phyloP scores from a whole-genome alignment of 2,888 invertebrate species.

The Phlogophora meticulosa region DNA sequence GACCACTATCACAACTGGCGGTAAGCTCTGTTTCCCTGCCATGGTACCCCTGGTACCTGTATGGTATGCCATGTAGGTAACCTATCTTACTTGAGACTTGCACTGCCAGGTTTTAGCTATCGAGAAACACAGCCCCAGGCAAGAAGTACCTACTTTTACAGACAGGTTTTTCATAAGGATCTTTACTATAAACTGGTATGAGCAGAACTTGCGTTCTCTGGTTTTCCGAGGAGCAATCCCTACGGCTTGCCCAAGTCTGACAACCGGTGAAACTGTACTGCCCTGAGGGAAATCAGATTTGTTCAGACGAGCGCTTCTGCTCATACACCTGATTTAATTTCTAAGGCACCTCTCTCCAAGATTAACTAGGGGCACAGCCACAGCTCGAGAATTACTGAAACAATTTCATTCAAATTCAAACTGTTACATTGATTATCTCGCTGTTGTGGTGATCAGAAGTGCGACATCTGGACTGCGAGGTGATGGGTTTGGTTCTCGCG shows the following conservation, averaged over 20 bases:
- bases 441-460: too few species aligned
- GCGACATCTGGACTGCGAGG: too few species aligned
- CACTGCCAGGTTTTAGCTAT: too few species aligned
- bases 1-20: too few species aligned
- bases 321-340: constrained; percentile 49
- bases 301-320: constrained; percentile 38
- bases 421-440: too few species aligned
- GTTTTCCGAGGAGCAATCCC: constrained; percentile 5
- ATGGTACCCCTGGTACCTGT: too few species aligned
- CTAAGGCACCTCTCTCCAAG: constrained; percentile 18
- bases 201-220: background rate
- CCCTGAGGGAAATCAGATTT: constrained; percentile 53
- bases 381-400: constrained; percentile 6
- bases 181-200: background rate
- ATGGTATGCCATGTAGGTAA: too few species aligned
- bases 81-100: too few species aligned
- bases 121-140: too few species aligned
- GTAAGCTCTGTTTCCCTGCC: too few species aligned
- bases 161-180: background rate
- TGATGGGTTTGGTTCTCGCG: too few species aligned
- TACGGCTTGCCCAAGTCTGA: constrained; percentile 4
- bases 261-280: constrained; percentile 5
- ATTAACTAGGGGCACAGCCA: constrained; percentile 10
- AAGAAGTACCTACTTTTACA: too few species aligned
- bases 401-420: background rate